These are phyloP conservation scores for Xenopus petersii DNA, from an alignment of 2,797 vertebrate genomes.

Conservation along the genomic window DNA sequence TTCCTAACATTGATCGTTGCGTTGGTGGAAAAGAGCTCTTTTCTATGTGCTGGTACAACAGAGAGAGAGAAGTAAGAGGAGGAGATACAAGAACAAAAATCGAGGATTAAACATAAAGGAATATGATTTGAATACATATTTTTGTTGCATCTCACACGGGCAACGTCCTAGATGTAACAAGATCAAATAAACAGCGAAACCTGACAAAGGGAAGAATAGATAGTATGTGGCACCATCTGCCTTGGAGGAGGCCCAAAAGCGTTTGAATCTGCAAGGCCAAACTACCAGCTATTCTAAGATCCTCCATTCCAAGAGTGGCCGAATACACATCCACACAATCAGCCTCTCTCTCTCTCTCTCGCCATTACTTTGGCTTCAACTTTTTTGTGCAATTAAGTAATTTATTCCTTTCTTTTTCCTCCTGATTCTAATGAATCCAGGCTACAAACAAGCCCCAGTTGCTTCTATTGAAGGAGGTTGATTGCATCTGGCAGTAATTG, in stretches of 20 bases:
- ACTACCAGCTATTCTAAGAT: conserved; percentile 97
- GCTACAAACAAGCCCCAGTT: conserved; percentile 97
- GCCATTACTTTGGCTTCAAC: conserved; percentile 89
- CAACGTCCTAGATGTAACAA: conserved; percentile 80
- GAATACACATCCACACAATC: conserved; percentile 83
- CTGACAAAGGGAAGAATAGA: conserved; percentile 98
- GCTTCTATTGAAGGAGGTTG: conserved; percentile 96
- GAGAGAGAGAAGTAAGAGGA: conserved; percentile 5
- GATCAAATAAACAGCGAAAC: conserved; percentile 88
- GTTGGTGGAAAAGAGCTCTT: too few species aligned
- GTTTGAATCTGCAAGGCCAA: conserved; percentile 83
- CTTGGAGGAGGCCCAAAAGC: conserved; percentile 96
- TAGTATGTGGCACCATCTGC: conserved; percentile 96
- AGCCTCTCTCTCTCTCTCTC: conserved; percentile 67
- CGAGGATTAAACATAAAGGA: conserved; percentile 69
- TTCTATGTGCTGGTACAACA: too few species aligned
- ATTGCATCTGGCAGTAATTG: conserved; percentile 98
- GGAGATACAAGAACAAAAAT: background rate
- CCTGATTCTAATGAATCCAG: conserved; percentile 95
- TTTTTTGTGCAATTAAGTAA: conserved; percentile 99
- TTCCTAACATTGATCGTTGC: too few species aligned
- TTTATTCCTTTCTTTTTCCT: conserved; percentile 98
- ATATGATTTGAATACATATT: conserved; percentile 78
- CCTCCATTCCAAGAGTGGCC: conserved; percentile 89
- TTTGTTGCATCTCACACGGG: conserved; percentile 76